These are phyloP conservation scores for Diphyllodes magnificus DNA, from an alignment of 2,113 vertebrate genomes.

Conservation along the genomic window DNA sequence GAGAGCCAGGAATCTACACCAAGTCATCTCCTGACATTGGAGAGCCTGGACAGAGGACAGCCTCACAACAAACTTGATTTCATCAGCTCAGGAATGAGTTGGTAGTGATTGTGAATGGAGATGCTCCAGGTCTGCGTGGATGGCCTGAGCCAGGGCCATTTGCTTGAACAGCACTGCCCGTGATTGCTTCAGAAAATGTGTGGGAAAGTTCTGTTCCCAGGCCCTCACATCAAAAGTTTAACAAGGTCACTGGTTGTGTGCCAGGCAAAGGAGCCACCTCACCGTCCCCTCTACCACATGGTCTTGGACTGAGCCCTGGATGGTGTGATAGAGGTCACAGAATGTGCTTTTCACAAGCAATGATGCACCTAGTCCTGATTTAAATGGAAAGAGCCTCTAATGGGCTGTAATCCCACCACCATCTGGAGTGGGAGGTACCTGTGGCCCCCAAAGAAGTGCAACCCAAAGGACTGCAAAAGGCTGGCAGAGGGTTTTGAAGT, in stretches of 20 bases:
- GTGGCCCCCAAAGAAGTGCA: neutral
- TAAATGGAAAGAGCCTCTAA: neutral
- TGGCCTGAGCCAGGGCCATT: neutral
- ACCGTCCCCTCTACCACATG: accelerated
- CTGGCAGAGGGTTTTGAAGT: neutral
- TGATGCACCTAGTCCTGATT: neutral
- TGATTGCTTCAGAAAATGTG: neutral
- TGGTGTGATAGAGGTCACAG: neutral
- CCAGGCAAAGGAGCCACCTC: neutral
- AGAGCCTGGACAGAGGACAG: neutral
- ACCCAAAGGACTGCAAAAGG: neutral
- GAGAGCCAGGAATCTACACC: neutral
- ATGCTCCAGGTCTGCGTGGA: neutral
- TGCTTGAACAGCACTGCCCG: neutral
- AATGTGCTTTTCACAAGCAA: neutral
- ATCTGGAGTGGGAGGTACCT: neutral
- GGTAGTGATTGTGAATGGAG: neutral
- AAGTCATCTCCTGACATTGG: neutral
- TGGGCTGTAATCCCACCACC: neutral
- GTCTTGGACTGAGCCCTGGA: neutral
- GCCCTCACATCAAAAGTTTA: neutral
- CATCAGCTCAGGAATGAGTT: neutral
- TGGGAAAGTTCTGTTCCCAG: neutral
- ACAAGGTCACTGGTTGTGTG: neutral
- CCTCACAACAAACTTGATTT: neutral